These are phyloP conservation scores for Trichogramma pretiosum DNA, from an alignment of 1,140 invertebrate genomes.

Conservation along the genomic window DNA sequence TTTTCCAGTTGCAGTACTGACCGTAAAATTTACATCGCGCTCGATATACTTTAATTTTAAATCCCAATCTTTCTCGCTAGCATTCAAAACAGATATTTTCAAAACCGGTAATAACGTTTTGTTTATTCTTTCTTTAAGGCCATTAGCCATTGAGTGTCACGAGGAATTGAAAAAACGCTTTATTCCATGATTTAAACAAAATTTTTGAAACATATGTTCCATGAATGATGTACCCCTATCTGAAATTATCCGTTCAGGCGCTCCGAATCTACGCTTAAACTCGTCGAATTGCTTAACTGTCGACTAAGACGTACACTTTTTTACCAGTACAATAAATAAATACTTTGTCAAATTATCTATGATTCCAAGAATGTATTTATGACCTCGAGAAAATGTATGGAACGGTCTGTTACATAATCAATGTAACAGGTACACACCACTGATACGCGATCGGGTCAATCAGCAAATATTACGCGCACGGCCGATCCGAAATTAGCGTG, in stretches of 20 bases:
- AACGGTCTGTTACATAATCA: not conserved
- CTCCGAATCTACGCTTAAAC: no score
- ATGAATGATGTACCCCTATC: constrained; percentile 29
- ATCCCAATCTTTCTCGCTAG: constrained; percentile 9
- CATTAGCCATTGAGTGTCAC: constrained; percentile 26
- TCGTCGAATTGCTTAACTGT: no score
- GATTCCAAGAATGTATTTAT: not conserved
- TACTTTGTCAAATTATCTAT: not conserved
- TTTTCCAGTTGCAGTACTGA: constrained; percentile 11
- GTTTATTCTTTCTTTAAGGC: constrained; percentile 19
- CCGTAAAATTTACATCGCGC: constrained; percentile 13
- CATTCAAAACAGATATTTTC: not conserved
- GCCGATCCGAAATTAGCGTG: no score
- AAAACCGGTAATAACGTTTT: constrained; percentile 10
- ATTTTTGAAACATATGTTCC: constrained; percentile 21
- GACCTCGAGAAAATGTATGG: not conserved
- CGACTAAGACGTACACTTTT: no score
- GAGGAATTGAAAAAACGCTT: constrained; percentile 23
- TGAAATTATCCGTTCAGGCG: no score
- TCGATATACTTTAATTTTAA: constrained; percentile 4
- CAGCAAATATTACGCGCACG: no score
- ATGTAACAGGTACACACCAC: no score
- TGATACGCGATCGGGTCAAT: no score
- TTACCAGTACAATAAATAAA: not conserved
- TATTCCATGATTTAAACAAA: constrained; percentile 23